Evolutionary conservation across 2,888 invertebrate species (phyloP), one percentile per base, ranked within the genome.

Genomic region (Nycteola revayana): DNA sequence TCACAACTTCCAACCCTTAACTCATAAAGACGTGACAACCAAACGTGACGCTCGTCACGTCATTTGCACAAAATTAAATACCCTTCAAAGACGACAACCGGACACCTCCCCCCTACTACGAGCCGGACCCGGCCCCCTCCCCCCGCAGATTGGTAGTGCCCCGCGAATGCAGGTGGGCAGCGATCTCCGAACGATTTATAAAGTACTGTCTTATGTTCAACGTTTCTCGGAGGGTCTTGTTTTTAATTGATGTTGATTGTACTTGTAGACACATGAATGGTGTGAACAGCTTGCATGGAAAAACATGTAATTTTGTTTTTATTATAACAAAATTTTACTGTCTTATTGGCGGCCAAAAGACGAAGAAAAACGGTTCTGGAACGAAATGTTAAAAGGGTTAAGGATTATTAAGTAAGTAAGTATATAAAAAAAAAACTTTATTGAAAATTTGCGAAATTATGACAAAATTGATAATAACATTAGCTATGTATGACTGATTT

Each of bases 31-130:
- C 21, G 2, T 7, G 7, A 21, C 21, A n/a, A 2, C 7, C 7
- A 7, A 21, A 21, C 37, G 38, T 41, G 43, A 44, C 40, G 40
- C 35, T 43, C 60, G 56, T 49, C 71, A 66, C 67, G 78, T 84
- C 86, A 81, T 85, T 83, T 80, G 81, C 84, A 83, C 83, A 75
- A 85, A 84, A 84, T 83, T 81, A 83, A 84, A 83, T 73, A 76
- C 71, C 72, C 74, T 64, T 69, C 73, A 74, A 82, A 82, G 83
- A 80, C 63, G 77, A 71, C 73, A 70, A 65, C 66, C 58, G 47
- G 25, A 28, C 61, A 47, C 54, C 58, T 43, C 36, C 26, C 58
- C 55, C 25, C 29, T 14, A 3, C 35, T 27, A 25, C 32, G 40
- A 25, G 37, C 48, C 49, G 36, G 36, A 42, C 43, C 40, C 42